These are phyloP conservation scores for Neoniphon sammara DNA, from an alignment of 2,797 vertebrate species.

Conservation along the genomic window DNA sequence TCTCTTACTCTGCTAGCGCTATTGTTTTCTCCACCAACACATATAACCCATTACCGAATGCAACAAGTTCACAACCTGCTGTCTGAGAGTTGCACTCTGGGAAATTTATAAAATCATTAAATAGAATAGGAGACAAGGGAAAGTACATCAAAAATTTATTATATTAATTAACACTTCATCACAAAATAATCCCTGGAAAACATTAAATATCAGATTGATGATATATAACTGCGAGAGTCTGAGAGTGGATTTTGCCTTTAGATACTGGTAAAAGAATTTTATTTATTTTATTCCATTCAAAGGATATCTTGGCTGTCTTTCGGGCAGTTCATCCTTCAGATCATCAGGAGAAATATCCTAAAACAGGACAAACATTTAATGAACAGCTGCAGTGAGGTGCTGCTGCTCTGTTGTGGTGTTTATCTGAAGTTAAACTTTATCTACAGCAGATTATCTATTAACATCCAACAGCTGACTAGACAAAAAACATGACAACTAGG, in stretches of 20 bases:
- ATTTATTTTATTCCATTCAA: slow-evolving; percentile 35
- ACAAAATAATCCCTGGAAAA: no score
- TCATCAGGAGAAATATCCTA: slow-evolving; percentile 86
- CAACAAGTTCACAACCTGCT: no score
- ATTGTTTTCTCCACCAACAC: no score
- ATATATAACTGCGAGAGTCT: no score
- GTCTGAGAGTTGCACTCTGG: no score
- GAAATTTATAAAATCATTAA: no score
- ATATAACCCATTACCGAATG: no score
- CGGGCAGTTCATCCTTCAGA: slow-evolving; percentile 83
- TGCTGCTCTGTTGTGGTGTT: background rate
- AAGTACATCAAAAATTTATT: no score
- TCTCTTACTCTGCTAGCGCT: no score
- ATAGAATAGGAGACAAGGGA: no score
- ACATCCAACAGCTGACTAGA: background rate
- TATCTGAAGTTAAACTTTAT: slow-evolving; percentile 16
- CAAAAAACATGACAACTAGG: background rate
- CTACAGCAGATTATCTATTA: background rate
- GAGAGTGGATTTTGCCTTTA: background rate
- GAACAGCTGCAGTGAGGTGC: background rate
- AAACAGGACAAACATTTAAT: slow-evolving; percentile 15
- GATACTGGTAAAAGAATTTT: background rate
- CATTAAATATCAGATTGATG: no score
- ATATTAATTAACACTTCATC: no score
- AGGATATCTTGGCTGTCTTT: slow-evolving; percentile 89